A percentile compares a stretch with the other conserved stretches of the same genome.
phyloP scores from a whole-genome alignment of 1,140 invertebrate genomes.

The Psilanteris sp. region DNA sequence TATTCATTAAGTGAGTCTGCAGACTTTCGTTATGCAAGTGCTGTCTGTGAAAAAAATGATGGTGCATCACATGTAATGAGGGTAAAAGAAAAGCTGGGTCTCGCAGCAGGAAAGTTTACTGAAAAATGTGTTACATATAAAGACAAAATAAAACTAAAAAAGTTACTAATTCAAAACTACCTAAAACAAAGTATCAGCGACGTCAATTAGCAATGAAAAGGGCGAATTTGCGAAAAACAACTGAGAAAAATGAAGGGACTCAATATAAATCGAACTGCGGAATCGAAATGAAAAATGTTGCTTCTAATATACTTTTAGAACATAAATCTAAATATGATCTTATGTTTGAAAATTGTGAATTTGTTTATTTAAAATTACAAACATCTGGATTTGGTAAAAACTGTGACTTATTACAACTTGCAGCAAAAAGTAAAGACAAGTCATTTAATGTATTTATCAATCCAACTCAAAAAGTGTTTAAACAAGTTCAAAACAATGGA shows the following conservation, averaged over 20 bases:
- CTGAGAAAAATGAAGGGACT: conserved; percentile 16
- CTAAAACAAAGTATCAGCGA: conserved; percentile 13
- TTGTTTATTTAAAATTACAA: conserved; percentile 47
- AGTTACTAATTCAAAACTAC: conserved; percentile 14
- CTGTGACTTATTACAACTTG: conserved; percentile 49
- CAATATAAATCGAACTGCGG: conserved; percentile 22
- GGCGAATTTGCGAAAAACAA: conserved; percentile 4
- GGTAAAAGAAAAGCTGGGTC: conserved; percentile 12
- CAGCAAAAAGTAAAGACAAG: conserved; percentile 16
- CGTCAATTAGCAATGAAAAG: conserved; percentile 6
- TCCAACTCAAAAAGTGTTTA: conserved; percentile 8
- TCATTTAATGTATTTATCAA: conserved; percentile 26
- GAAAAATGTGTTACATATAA: conserved; percentile 11
- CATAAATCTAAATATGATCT: too few species aligned
- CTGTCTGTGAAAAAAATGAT: too few species aligned
- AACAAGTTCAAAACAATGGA: conserved; percentile 20
- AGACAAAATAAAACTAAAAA: conserved; percentile 10
- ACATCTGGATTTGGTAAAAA: conserved; percentile 30
- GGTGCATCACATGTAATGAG: conserved; percentile 52
- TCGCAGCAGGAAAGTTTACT: conserved; percentile 16
- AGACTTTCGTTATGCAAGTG: too few species aligned
- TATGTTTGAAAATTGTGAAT: too few species aligned
- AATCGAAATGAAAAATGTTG: background rate
- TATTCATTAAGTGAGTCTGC: too few species aligned
- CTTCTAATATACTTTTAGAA: too few species aligned